Evolutionary conservation across 2,888 invertebrate genomes (phyloP).

Genomic region (Ophioninae sp.): DNA sequence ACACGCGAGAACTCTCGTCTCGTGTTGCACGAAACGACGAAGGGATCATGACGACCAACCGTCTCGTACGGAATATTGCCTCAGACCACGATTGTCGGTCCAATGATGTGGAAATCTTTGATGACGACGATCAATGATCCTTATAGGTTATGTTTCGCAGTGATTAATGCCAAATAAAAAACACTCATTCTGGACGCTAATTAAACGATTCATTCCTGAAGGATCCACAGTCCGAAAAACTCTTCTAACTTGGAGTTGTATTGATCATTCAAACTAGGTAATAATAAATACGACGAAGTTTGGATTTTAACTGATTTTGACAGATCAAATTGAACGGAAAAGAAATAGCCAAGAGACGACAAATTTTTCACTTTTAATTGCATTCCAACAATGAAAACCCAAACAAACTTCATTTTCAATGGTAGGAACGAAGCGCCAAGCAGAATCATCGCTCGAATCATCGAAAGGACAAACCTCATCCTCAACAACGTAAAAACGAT

Average conservation of each 20-base stretch:
- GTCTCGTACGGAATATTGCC: slow-evolving; percentile 34
- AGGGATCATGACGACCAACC: slow-evolving; percentile 30
- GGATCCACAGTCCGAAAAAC: slow-evolving; percentile 44
- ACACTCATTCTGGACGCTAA: not conserved
- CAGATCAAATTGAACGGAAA: no score
- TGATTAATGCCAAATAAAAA: slow-evolving; percentile 27
- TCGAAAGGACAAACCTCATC: not conserved
- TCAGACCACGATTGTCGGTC: slow-evolving; percentile 32
- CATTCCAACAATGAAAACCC: no score
- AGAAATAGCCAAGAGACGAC: no score
- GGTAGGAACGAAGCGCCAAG: slow-evolving; percentile 23
- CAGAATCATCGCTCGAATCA: not conserved
- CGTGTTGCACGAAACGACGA: slow-evolving; percentile 37
- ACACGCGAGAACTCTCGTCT: slow-evolving; percentile 57
- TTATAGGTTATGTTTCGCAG: not conserved
- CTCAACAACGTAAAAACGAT: not conserved
- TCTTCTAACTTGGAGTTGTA: not conserved
- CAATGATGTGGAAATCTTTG: not conserved
- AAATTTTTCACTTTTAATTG: no score
- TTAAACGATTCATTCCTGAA: not conserved
- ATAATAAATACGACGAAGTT: no score
- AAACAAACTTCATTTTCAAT: no score
- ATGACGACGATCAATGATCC: not conserved
- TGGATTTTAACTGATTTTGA: no score
- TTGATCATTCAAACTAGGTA: not conserved